A percentile compares a stretch with the other conserved stretches of the same genome.
Conservation (phyloP, 2,888 invertebrate genomes). For the Ypsolopha scabrella region DNA sequence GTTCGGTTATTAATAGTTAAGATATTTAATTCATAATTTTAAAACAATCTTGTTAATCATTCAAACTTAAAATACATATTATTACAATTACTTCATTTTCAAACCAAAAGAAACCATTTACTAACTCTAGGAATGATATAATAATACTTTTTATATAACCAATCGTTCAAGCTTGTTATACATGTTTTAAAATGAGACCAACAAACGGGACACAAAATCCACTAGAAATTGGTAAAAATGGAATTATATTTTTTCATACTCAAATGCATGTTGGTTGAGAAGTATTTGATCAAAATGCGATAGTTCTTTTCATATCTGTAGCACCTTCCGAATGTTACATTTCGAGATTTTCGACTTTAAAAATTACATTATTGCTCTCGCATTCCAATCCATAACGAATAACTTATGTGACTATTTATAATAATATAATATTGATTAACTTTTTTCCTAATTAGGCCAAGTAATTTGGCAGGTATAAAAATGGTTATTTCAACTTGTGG, state of each 20-base stretch:
- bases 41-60: slow-evolving; percentile 20
- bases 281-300: slow-evolving; percentile 15
- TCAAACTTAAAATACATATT: slow-evolving; percentile 10
- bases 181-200: neutral
- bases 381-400: too few species aligned
- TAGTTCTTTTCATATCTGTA: slow-evolving; percentile 22
- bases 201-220: neutral
- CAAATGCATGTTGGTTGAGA: neutral
- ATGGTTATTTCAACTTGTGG: too few species aligned
- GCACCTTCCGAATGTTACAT: slow-evolving; percentile 34
- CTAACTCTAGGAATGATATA: slow-evolving; percentile 25
- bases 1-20: neutral
- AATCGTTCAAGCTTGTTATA: slow-evolving; percentile 5
- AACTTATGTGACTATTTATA: too few species aligned
- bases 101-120: slow-evolving; percentile 14
- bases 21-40: slow-evolving; percentile 26
- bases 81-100: slow-evolving; percentile 26
- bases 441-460: too few species aligned
- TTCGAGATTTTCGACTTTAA: slow-evolving; percentile 5
- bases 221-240: neutral
- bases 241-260: neutral
- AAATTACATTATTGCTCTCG: too few species aligned
- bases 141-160: slow-evolving; percentile 18
- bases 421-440: too few species aligned
- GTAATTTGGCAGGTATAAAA: too few species aligned